phyloP scores from a whole-genome alignment of 1,140 invertebrate genomes.

The Cydia fagiglandana region DNA sequence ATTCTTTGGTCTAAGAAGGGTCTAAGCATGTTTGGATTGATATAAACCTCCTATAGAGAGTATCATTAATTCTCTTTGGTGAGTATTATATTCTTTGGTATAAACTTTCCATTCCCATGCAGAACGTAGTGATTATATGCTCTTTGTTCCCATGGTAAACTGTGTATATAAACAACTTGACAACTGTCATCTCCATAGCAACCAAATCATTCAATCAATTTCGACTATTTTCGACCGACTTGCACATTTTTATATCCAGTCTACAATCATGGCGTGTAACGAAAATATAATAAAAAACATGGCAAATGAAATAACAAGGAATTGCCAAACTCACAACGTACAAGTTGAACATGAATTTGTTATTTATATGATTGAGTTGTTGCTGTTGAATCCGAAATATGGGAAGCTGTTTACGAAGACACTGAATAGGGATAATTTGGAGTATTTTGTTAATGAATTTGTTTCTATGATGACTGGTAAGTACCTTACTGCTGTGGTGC shows the following conservation, averaged over 20 bases:
- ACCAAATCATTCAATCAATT: conserved; percentile 38
- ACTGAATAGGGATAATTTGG: conserved; percentile 70
- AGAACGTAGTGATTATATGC: too few relatives aligned
- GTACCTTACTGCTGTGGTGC: too few relatives aligned
- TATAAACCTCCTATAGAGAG: too few relatives aligned
- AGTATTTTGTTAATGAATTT: conserved; percentile 74
- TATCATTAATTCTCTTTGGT: too few relatives aligned
- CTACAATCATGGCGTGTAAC: conserved; percentile 62
- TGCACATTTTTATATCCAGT: conserved; percentile 36
- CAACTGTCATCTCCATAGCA: conserved; percentile 37
- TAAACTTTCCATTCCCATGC: too few relatives aligned
- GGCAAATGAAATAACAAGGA: conserved; percentile 73
- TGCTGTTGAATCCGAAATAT: conserved; percentile 78
- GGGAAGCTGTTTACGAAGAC: conserved; percentile 69
- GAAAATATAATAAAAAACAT: conserved; percentile 77
- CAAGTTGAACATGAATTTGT: conserved; percentile 65
- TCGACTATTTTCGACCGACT: conserved; percentile 31
- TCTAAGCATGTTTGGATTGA: too few relatives aligned
- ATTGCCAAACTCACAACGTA: conserved; percentile 57
- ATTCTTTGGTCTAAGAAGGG: too few relatives aligned
- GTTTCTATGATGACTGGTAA: conserved; percentile 69
- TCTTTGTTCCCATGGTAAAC: too few relatives aligned
- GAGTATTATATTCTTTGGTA: too few relatives aligned
- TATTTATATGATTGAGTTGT: conserved; percentile 68
- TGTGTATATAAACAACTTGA: background rate